A percentile compares a stretch with the other conserved stretches of the same genome.
phyloP scores from a whole-genome alignment of 2,113 vertebrate species.

The Pseudolaguvia tuberculata region DNA sequence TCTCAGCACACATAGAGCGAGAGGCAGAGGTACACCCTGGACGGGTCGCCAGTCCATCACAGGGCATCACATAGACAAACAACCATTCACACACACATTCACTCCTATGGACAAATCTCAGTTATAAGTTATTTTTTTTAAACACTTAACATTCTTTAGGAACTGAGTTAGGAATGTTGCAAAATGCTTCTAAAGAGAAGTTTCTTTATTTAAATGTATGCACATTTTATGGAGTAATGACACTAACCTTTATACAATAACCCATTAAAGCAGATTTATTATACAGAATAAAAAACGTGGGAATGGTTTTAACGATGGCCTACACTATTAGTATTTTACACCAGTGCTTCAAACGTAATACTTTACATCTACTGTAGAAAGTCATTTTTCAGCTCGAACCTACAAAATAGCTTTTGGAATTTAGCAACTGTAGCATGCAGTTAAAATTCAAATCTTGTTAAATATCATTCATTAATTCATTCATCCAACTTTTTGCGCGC shows the following conservation, averaged over 20 bases:
- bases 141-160: not conserved
- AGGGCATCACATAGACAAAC: too few species aligned
- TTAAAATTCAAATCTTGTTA: too few species aligned
- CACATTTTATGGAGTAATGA: not conserved
- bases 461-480: too few species aligned
- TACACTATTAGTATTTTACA: constrained; percentile 7
- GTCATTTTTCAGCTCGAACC: too few species aligned
- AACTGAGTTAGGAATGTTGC: not conserved
- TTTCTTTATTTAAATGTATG: not conserved
- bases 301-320: not conserved
- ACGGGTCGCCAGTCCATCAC: too few species aligned
- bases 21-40: too few species aligned
- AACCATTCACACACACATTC: too few species aligned
- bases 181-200: not conserved
- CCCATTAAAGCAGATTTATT: not conserved
- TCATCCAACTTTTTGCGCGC: too few species aligned
- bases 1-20: too few species aligned
- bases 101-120: not conserved
- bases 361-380: constrained; percentile 1
- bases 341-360: constrained; percentile 22
- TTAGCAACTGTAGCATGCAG: constrained; percentile 26
- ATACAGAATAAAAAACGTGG: not conserved
- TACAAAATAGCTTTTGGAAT: constrained; percentile 28
- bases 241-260: not conserved
- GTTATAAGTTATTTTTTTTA: not conserved